Evolutionary conservation across 2,888 invertebrate genomes (phyloP).

Genomic region (Drosophila melanosoma): DNA sequence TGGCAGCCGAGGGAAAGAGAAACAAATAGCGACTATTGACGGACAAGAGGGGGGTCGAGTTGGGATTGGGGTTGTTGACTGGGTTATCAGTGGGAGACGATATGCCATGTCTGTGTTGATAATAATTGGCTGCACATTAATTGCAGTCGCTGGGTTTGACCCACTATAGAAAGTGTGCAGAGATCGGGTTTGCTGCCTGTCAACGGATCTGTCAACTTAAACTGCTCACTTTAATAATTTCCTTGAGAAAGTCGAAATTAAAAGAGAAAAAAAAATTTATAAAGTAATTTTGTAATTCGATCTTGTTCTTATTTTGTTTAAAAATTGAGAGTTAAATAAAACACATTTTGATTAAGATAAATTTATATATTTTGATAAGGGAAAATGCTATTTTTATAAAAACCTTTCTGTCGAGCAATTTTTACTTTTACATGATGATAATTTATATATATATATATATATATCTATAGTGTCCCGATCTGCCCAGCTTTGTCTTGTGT

Average conservation of each 20-base stretch:
- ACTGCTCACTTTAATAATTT: neutral
- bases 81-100: neutral
- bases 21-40: conserved; percentile 16
- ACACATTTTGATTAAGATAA: neutral
- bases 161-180: neutral
- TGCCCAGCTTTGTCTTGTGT: rapidly evolving
- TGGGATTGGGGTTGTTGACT: too few relatives aligned
- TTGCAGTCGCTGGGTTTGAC: neutral
- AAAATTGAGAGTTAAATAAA: neutral
- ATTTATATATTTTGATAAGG: neutral
- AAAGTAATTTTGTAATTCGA: too few relatives aligned
- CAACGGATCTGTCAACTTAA: neutral
- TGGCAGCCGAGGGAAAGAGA: conserved; percentile 46
- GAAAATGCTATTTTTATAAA: neutral
- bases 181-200: neutral
- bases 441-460: too few relatives aligned
- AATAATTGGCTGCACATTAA: neutral
- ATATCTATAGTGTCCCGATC: neutral
- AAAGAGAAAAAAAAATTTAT: neutral
- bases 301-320: too few relatives aligned
- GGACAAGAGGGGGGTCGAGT: neutral
- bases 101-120: neutral
- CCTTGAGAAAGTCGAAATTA: neutral
- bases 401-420: neutral
- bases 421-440: neutral